phyloP scores from a whole-genome alignment of 2,797 vertebrate species.

The Xenentodon cancila region DNA sequence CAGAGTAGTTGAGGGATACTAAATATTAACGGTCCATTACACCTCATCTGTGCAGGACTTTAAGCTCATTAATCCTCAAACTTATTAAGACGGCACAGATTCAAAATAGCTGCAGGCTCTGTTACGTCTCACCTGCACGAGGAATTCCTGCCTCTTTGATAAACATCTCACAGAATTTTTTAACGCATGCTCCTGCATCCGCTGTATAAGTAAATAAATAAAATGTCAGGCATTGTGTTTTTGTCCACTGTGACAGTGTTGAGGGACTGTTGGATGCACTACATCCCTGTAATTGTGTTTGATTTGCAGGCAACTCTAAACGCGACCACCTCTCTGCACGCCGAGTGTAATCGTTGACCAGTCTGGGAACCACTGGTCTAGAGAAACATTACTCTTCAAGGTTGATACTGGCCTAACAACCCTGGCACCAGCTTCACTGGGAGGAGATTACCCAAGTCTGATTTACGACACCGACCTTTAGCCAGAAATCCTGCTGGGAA shows the following conservation, averaged over 20 bases:
- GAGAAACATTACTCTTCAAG: constrained; percentile 55
- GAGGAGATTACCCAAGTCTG: constrained; percentile 56
- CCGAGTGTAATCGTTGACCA: background rate
- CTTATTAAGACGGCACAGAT: background rate
- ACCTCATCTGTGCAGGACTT: constrained; percentile 15
- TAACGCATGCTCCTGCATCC: constrained; percentile 13
- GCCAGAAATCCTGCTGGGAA: constrained; percentile 58
- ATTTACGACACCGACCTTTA: constrained; percentile 66
- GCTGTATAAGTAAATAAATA: too few species aligned
- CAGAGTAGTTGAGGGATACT: too few species aligned
- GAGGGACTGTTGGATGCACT: too few species aligned
- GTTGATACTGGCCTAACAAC: constrained; percentile 54
- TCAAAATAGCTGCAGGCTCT: too few species aligned
- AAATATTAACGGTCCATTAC: constrained; percentile 22
- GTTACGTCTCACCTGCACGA: constrained; percentile 35
- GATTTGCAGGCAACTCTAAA: too few species aligned
- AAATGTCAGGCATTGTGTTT: too few species aligned
- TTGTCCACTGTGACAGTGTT: too few species aligned
- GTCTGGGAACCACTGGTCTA: constrained; percentile 1
- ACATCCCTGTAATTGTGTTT: too few species aligned
- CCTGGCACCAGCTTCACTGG: constrained; percentile 57
- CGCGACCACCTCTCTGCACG: background rate
- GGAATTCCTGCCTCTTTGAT: constrained; percentile 21
- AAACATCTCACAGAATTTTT: constrained; percentile 29
- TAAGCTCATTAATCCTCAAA: constrained; percentile 22